Conservation (phyloP, 2,888 invertebrate species). For the Zelleria hepariella region DNA sequence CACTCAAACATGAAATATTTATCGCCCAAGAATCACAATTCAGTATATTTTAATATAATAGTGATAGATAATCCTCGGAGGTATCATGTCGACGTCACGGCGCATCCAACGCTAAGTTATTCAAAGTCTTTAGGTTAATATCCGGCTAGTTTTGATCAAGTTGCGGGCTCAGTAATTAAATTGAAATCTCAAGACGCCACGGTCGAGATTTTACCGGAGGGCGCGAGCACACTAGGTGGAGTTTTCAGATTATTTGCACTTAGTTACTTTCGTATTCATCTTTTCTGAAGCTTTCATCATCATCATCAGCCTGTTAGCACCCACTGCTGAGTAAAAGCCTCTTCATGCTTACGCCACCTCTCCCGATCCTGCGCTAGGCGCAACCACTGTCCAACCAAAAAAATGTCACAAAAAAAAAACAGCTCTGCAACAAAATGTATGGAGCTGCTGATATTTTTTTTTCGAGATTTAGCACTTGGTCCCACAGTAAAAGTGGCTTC, state of each 20-base stretch:
- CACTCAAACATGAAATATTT: neutral
- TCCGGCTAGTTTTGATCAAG: constrained; percentile 33
- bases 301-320: no score
- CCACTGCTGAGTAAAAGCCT: no score
- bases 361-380: no score
- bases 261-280: neutral
- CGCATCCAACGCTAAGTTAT: neutral
- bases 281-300: neutral
- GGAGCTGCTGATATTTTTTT: no score
- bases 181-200: constrained; percentile 57
- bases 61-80: neutral
- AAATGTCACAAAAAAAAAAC: no score
- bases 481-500: no score
- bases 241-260: neutral
- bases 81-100: neutral
- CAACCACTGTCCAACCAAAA: no score
- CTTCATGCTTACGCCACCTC: no score
- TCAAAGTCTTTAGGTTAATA: constrained; percentile 23
- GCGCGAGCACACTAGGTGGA: constrained; percentile 24
- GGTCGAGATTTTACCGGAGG: constrained; percentile 30
- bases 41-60: no score
- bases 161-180: constrained; percentile 58
- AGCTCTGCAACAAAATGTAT: no score
- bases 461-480: no score
- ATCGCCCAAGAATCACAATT: neutral